Conservation (phyloP, 1,140 invertebrate genomes). For the Trachelipus rathkii region DNA sequence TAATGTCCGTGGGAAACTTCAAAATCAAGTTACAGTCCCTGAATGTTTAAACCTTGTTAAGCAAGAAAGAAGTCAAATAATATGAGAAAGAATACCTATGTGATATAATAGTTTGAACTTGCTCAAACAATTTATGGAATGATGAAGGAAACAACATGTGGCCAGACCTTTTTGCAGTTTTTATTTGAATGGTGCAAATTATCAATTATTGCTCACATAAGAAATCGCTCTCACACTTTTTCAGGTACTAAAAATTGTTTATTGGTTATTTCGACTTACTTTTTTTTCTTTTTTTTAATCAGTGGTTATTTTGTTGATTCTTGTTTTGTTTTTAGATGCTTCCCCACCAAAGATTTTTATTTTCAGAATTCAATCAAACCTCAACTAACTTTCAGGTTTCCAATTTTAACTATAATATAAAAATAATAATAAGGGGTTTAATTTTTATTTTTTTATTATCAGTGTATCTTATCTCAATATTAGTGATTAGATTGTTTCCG, state of each 20-base stretch:
- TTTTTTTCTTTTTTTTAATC: neutral
- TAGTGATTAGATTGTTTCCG: too few species aligned
- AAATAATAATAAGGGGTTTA: too few species aligned
- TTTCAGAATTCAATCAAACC: too few species aligned
- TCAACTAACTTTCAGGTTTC: too few species aligned
- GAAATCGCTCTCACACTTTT: slow-evolving; percentile 91
- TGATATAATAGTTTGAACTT: slow-evolving; percentile 89
- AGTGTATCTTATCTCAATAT: too few species aligned
- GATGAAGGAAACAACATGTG: slow-evolving; percentile 94
- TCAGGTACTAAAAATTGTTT: slow-evolving; percentile 63
- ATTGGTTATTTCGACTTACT: neutral
- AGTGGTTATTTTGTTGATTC: neutral
- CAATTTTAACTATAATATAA: too few species aligned
- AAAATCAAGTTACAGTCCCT: too few species aligned
- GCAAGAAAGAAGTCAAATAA: slow-evolving; percentile 69
- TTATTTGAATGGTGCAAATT: slow-evolving; percentile 90
- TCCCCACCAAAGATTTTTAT: too few species aligned
- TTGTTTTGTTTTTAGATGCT: neutral
- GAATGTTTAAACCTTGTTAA: too few species aligned
- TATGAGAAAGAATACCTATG: slow-evolving; percentile 81
- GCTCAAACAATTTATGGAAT: slow-evolving; percentile 91
- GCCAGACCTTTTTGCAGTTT: slow-evolving; percentile 94
- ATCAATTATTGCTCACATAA: slow-evolving; percentile 71
- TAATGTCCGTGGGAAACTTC: too few species aligned
- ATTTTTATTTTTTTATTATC: too few species aligned